Evolutionary conservation across 2,888 invertebrate species (phyloP).

Genomic region (Sesamia inferens): DNA sequence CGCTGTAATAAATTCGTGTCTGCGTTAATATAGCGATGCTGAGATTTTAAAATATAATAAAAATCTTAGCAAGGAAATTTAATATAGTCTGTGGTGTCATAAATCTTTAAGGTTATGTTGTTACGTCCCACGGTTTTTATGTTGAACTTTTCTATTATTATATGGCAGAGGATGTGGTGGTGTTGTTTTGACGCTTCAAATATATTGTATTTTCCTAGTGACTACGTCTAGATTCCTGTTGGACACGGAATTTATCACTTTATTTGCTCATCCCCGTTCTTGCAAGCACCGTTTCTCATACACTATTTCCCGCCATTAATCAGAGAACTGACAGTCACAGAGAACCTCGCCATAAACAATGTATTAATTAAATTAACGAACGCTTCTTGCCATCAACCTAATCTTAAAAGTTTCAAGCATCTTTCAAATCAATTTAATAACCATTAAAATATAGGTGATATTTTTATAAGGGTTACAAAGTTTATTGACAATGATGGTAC

Average conservation of each 20-base stretch:
- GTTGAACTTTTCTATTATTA: conserved; percentile 13
- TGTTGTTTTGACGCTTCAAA: conserved; percentile 8
- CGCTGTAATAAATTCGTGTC: conserved; percentile 49
- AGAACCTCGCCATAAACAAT: background rate
- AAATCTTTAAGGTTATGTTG: conserved; percentile 42
- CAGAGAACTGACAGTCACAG: background rate
- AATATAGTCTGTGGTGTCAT: conserved; percentile 49
- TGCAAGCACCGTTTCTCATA: background rate
- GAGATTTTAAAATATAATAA: conserved; percentile 38
- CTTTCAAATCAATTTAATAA: too few species aligned
- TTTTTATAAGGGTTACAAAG: too few species aligned
- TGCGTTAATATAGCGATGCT: conserved; percentile 28
- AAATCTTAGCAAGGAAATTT: conserved; percentile 46
- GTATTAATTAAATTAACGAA: too few species aligned
- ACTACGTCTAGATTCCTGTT: too few species aligned
- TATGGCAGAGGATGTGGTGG: background rate
- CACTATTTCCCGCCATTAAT: background rate
- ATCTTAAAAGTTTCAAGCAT: too few species aligned
- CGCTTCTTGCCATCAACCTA: too few species aligned
- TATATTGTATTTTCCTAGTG: background rate
- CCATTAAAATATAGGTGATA: too few species aligned
- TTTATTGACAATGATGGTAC: too few species aligned
- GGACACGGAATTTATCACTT: background rate
- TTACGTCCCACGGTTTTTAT: conserved; percentile 26
- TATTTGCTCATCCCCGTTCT: background rate